These are phyloP conservation scores for Macrophya alboannulata DNA, from an alignment of 2,888 invertebrate genomes.

Conservation along the genomic window DNA sequence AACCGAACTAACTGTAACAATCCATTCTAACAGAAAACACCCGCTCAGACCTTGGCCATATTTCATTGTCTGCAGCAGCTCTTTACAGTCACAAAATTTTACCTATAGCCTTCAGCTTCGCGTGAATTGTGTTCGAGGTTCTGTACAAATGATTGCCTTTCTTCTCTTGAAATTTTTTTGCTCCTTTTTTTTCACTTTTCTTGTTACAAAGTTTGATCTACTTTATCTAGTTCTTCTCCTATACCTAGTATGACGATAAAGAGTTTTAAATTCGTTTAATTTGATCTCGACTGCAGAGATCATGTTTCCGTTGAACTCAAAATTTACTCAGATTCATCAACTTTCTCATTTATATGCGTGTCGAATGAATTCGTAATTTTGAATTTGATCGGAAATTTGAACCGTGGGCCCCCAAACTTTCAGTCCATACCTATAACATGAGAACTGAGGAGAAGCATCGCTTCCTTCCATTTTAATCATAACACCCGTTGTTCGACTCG, in stretches of 20 bases:
- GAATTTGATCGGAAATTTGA: background rate
- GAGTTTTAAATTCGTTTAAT: no score
- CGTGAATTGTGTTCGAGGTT: background rate
- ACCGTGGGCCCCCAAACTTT: background rate
- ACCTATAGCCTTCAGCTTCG: conserved; percentile 26
- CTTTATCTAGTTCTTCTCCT: background rate
- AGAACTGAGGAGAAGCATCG: background rate
- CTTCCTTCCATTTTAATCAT: conserved; percentile 5
- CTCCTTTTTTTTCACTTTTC: background rate
- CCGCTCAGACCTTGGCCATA: background rate
- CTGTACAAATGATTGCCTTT: background rate
- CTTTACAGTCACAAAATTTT: background rate
- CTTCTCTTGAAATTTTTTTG: background rate
- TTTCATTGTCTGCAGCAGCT: background rate
- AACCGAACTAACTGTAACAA: background rate
- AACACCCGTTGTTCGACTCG: conserved; percentile 22
- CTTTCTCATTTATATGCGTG: no score
- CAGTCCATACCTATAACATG: background rate
- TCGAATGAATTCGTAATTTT: no score
- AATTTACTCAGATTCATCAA: no score
- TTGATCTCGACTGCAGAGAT: background rate
- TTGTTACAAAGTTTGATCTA: background rate
- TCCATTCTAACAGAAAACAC: background rate
- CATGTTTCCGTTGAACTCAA: background rate
- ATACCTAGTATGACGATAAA: background rate